Evolutionary conservation across 2,113 vertebrate genomes (phyloP).

Genomic region (Fukomys damarensis): DNA sequence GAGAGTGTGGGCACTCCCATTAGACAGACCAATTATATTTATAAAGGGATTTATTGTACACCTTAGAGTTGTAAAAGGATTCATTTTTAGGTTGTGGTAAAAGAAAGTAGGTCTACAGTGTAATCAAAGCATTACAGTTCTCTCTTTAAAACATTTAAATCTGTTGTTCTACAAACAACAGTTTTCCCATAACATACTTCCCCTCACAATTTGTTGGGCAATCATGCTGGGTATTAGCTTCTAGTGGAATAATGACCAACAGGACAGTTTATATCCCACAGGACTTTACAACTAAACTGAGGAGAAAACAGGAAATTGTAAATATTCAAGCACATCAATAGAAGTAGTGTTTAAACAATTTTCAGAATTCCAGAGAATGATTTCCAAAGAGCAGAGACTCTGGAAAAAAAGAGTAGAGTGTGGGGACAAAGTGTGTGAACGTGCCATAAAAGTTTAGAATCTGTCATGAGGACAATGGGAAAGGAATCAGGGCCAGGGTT

Average conservation of each 20-base stretch:
- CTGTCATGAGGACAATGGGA: neutral
- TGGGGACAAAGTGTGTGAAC: neutral
- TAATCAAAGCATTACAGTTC: neutral
- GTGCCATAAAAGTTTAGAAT: neutral
- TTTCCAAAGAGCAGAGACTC: neutral
- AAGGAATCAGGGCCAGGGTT: neutral
- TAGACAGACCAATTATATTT: neutral
- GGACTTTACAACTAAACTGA: neutral
- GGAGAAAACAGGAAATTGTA: neutral
- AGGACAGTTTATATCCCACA: neutral
- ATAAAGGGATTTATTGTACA: neutral
- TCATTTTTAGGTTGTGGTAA: neutral
- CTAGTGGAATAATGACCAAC: neutral
- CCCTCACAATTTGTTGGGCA: neutral
- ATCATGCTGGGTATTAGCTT: neutral
- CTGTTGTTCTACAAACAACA: neutral
- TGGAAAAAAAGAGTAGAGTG: neutral
- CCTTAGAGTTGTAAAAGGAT: neutral
- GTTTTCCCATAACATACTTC: neutral
- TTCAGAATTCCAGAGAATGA: neutral
- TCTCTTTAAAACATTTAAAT: neutral
- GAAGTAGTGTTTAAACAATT: neutral
- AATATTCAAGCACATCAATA: neutral
- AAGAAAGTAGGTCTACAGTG: neutral
- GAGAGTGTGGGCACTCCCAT: neutral